phyloP scores from a whole-genome alignment of 2,888 invertebrate species.

The Anthrax anthrax region DNA sequence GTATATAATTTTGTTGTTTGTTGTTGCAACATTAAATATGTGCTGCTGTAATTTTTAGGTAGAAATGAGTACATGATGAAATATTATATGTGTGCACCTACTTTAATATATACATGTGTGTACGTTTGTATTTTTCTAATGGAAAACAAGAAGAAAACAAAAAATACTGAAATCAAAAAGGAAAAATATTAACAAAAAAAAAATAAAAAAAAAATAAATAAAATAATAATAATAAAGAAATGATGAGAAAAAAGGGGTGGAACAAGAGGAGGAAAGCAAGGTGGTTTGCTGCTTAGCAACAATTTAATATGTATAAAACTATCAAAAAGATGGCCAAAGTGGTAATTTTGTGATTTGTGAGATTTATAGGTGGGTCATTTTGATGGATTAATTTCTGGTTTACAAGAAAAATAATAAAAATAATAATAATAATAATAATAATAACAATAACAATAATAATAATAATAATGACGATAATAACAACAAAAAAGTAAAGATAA shows the following conservation, averaged over 20 bases:
- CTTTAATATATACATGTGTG: no score
- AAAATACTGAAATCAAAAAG: no score
- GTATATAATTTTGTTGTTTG: no score
- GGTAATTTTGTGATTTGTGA: constrained; percentile 12
- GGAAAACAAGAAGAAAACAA: no score
- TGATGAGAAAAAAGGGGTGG: background rate
- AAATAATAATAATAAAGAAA: background rate
- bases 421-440: no score
- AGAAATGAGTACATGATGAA: background rate
- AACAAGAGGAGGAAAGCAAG: background rate
- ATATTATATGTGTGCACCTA: no score
- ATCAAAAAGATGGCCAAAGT: constrained; percentile 7
- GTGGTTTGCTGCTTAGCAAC: background rate
- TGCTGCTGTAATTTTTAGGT: background rate
- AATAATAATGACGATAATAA: no score
- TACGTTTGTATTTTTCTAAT: no score
- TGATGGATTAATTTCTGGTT: constrained; percentile 11
- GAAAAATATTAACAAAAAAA: background rate
- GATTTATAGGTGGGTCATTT: constrained; percentile 9
- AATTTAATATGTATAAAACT: constrained; percentile 2
- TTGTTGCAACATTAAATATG: no score
- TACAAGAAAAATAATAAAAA: background rate
- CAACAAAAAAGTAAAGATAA: no score
- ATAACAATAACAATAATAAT: no score
- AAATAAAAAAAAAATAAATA: background rate